Percentiles rank a stretch among this genome's conserved stretches.
Conservation (phyloP, 2,797 vertebrate genomes). For the Carapus acus region DNA sequence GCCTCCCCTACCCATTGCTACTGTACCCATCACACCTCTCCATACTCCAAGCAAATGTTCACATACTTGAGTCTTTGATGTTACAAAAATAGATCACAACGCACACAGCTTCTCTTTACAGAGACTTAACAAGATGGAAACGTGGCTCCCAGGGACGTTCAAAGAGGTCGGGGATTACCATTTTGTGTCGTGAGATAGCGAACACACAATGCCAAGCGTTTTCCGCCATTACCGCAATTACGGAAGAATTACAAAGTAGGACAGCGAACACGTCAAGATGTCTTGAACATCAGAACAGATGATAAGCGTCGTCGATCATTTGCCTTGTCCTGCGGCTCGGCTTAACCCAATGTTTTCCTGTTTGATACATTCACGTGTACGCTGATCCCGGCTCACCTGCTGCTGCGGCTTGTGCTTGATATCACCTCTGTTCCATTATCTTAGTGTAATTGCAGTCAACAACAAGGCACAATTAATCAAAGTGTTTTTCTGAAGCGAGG, state of each 20-base stretch:
- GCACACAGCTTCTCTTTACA: constrained; percentile 5
- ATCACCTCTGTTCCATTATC: constrained; percentile 44
- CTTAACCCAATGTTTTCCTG: not conserved
- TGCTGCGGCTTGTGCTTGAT: constrained; percentile 32
- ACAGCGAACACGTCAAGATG: not conserved
- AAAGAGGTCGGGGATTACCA: constrained; percentile 11
- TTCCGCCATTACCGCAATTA: too few species aligned
- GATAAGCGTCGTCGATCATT: too few species aligned
- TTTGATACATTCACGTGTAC: not conserved
- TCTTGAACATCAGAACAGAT: too few species aligned
- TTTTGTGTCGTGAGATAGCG: constrained; percentile 14
- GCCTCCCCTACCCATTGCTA: not conserved
- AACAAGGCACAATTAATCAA: constrained; percentile 52
- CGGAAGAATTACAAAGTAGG: not conserved
- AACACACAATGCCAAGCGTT: constrained; percentile 6
- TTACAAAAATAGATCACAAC: constrained; percentile 29
- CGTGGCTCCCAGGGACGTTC: constrained; percentile 12
- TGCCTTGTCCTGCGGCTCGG: not conserved
- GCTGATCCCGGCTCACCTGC: not conserved
- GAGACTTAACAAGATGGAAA: constrained; percentile 20
- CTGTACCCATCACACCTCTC: constrained; percentile 7
- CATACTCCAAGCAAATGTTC: constrained; percentile 5
- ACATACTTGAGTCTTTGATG: constrained; percentile 34
- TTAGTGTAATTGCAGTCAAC: constrained; percentile 47
- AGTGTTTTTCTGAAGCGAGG: constrained; percentile 40